phyloP scores from a whole-genome alignment of 2,797 vertebrate species.

The Myotis daubentonii region DNA sequence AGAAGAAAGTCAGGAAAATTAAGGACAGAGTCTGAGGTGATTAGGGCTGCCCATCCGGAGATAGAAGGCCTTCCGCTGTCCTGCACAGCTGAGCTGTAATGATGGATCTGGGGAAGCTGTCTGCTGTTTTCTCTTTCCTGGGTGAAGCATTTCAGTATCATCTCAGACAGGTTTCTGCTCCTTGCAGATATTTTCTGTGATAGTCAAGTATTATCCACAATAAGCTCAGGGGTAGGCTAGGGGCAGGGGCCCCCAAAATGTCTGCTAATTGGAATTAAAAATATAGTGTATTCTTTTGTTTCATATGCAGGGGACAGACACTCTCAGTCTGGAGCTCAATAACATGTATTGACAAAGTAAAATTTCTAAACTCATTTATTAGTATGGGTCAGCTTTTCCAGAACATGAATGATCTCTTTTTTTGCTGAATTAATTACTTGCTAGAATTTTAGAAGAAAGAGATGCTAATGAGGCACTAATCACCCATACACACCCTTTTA shows the following conservation, averaged over 20 bases:
- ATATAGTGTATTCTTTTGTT: not conserved
- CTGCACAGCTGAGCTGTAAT: not conserved
- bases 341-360: not conserved
- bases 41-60: not conserved
- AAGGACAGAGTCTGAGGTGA: not conserved
- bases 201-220: not conserved
- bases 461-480: slow-evolving; percentile 74
- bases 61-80: not conserved
- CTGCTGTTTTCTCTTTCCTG: not conserved
- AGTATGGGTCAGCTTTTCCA: slow-evolving; percentile 58
- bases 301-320: not conserved
- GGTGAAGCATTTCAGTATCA: not conserved
- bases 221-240: not conserved
- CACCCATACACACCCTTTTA: slow-evolving; percentile 62
- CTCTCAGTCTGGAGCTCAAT: not conserved
- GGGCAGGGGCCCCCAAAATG: not conserved
- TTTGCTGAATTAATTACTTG: slow-evolving; percentile 66
- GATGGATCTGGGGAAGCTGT: too few species aligned
- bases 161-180: not conserved
- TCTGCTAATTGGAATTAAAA: not conserved
- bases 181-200: not conserved
- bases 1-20: not conserved
- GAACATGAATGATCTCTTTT: slow-evolving; percentile 40
- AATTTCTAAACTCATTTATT: slow-evolving; percentile 59
- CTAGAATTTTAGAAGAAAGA: slow-evolving; percentile 74